Conservation (phyloP, 2,113 vertebrate species). For the Patagioenas fasciata region DNA sequence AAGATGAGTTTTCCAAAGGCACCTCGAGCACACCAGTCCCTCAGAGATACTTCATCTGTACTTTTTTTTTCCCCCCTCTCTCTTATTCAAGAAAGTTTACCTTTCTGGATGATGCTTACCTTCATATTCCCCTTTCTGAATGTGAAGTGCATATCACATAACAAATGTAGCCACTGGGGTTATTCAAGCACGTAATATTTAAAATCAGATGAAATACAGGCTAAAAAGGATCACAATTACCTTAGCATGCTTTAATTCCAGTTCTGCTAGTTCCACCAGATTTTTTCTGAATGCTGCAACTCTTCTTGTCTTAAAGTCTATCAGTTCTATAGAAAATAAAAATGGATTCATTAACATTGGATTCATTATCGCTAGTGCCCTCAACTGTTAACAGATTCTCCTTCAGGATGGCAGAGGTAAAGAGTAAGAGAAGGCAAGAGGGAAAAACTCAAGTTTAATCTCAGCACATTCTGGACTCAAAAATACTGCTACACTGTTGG, state of each 20-base stretch:
- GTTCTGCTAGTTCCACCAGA: constrained; percentile 96
- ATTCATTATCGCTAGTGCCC: not conserved
- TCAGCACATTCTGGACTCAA: not conserved
- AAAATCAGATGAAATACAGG: not conserved
- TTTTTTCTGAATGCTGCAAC: constrained; percentile 98
- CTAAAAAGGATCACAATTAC: constrained; percentile 67
- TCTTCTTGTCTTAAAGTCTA: constrained; percentile 98
- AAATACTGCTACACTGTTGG: not conserved
- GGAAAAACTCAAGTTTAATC: not conserved
- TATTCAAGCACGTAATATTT: not conserved
- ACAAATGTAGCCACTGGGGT: not conserved
- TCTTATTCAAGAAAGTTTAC: not conserved
- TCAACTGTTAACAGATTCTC: not conserved
- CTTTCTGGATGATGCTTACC: not conserved
- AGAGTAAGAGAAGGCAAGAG: not conserved
- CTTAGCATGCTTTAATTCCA: constrained; percentile 99
- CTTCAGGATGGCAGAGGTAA: not conserved
- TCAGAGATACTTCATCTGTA: not conserved
- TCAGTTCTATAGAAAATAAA: constrained; percentile 82
- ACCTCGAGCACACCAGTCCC: not conserved
- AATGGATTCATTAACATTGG: not conserved
- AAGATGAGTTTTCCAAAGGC: not conserved
- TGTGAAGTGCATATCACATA: not conserved
- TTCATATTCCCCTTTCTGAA: not conserved
- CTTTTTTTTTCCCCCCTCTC: not conserved